Evolutionary conservation across 1,140 invertebrate genomes (phyloP), one percentile per base, ranked within the genome.

Genomic region (Lordiphosa stackelbergi): DNA sequence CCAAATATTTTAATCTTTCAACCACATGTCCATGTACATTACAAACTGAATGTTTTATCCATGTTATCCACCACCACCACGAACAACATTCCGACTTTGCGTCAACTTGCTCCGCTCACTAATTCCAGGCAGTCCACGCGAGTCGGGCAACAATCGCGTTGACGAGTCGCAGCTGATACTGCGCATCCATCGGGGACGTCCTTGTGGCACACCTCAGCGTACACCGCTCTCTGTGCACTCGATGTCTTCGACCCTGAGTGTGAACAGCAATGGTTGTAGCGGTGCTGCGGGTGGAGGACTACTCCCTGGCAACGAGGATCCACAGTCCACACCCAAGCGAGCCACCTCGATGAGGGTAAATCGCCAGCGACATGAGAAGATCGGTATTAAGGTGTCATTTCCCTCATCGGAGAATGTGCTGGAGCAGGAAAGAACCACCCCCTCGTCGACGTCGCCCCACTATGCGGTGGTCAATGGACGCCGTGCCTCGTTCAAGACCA

Each of bases 101-200:
- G 52, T 54, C 62, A 48, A 77, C 55, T 54, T 46, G 66, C 60
- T 71, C 38, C 48, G 73, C 57, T 65, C 63, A 79, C 71, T 83
- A 61, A 69, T 75, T 87, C 43, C 85, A 87, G 85, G 85, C 69
- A 86, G 81, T 47, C 71, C 79, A 40, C 75, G 78, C 9, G 85
- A 87, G 16, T 75, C 85, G 28, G 74, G 74, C 56, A 92, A 91
- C 19, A 92, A 90, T 85, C 89, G 94, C 40, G 94, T 95, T 74
- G 93, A 96, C 66, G 95, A 97, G 83, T 94, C 96, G 86, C 92
- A 95, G 37, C 89, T 98, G 28, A 97, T 97, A 0, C 88, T 98
- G 58, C 91, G 97, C 53, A 97, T 98, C 69, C 97, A 98, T 88
- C 90, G 96, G 5, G 96, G 95, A 3, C 71, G 85, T 31, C 85